phyloP scores from a whole-genome alignment of 1,140 invertebrate genomes.

The Eupristina koningsbergeri region DNA sequence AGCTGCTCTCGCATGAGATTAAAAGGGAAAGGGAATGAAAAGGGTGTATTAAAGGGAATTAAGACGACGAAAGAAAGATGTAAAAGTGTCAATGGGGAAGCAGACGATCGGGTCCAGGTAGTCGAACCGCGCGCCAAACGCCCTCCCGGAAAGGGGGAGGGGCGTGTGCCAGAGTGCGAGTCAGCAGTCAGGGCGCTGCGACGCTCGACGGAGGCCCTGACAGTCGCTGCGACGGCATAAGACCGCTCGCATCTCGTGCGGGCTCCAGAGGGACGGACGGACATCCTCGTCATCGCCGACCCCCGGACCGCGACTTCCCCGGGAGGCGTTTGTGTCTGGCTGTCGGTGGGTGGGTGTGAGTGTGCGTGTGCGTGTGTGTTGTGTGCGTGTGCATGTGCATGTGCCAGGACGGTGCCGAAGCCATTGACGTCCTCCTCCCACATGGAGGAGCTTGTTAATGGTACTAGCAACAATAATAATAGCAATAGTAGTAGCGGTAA shows the following conservation, averaged over 20 bases:
- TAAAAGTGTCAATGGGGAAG: not conserved
- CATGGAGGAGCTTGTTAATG: too few species aligned
- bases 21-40: too few species aligned
- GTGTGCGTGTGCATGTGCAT: too few species aligned
- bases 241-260: constrained; percentile 58
- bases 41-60: too few species aligned
- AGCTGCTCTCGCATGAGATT: too few species aligned
- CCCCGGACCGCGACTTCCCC: constrained; percentile 11
- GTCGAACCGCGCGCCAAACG: too few species aligned
- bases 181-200: not conserved
- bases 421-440: too few species aligned
- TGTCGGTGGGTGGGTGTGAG: not conserved
- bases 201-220: constrained; percentile 31
- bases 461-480: too few species aligned
- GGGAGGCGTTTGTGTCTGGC: constrained; percentile 16
- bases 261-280: not conserved
- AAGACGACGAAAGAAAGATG: not conserved
- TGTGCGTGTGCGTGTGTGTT: not conserved
- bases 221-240: constrained; percentile 60
- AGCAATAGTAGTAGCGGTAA: too few species aligned
- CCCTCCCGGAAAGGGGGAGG: constrained; percentile 55
- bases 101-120: too few species aligned
- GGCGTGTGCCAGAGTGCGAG: not conserved
- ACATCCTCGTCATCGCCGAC: not conserved
- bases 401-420: too few species aligned